phyloP scores from a whole-genome alignment of 1,140 invertebrate species.

The Stegodyphus dumicola region DNA sequence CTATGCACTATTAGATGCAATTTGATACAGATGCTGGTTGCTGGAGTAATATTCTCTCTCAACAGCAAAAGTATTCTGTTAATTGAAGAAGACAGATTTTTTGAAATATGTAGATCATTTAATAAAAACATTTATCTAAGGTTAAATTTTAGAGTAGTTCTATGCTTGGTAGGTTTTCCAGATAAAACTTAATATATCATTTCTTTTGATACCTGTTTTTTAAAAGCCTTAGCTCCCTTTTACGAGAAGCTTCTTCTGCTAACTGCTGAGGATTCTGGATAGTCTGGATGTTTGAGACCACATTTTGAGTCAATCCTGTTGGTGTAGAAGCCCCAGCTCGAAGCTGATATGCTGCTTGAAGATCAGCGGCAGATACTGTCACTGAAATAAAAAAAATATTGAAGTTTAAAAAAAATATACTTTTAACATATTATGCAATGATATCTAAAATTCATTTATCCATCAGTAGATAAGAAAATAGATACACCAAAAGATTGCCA shows the following conservation, averaged over 20 bases:
- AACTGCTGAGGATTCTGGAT: slow-evolving; percentile 66
- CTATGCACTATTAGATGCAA: no score
- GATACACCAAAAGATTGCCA: no score
- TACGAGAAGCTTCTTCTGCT: slow-evolving; percentile 83
- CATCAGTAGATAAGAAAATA: no score
- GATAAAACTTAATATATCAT: neutral
- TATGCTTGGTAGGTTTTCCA: no score
- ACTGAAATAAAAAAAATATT: slow-evolving; percentile 47
- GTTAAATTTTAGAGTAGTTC: no score
- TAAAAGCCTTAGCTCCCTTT: slow-evolving; percentile 91
- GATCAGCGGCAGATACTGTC: slow-evolving; percentile 67
- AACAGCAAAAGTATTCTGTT: no score
- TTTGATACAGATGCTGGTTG: no score
- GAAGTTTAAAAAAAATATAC: neutral
- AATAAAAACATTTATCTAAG: no score
- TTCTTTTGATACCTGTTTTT: slow-evolving; percentile 82
- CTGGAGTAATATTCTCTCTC: no score
- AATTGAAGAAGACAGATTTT: no score
- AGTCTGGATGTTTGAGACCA: slow-evolving; percentile 66
- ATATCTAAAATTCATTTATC: neutral
- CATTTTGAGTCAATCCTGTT: slow-evolving; percentile 68
- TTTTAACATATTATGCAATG: neutral
- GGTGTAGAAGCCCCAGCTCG: slow-evolving; percentile 66
- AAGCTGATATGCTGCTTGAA: slow-evolving; percentile 71
- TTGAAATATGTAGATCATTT: no score